Percentiles rank a stretch among this genome's conserved stretches.
Evolutionary conservation across 2,113 vertebrate species (phyloP).

Genomic region (Paracyprichromis sp.): DNA sequence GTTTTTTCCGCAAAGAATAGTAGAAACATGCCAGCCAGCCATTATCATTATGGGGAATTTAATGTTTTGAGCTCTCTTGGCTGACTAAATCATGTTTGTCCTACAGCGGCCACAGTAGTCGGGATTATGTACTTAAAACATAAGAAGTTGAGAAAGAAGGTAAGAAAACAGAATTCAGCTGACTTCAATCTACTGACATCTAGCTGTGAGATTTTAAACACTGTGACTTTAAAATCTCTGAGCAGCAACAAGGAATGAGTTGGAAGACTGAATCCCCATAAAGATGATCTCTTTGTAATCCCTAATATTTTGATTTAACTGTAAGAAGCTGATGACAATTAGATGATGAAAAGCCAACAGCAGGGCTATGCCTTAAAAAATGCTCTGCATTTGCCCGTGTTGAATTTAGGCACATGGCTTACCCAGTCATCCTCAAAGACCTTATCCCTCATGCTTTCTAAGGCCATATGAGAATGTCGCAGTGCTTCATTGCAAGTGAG

Average conservation of each 20-base stretch:
- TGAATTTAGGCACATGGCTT: neutral
- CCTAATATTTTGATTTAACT: neutral
- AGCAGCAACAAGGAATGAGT: neutral
- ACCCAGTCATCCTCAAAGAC: neutral
- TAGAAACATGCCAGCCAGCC: neutral
- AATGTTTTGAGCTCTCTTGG: neutral
- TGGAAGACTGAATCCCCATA: neutral
- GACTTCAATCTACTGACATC: neutral
- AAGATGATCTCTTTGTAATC: neutral
- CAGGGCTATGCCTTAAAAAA: neutral
- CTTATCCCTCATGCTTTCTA: neutral
- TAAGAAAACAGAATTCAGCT: neutral
- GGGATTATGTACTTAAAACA: neutral
- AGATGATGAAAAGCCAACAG: neutral
- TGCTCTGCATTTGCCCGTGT: neutral
- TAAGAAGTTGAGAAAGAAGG: neutral
- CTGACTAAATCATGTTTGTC: neutral
- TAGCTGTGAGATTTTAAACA: neutral
- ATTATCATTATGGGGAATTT: fast-evolving
- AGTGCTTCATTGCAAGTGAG: neutral
- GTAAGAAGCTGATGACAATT: neutral
- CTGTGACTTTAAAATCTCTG: neutral
- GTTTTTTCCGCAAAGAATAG: fast-evolving
- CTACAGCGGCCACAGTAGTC: neutral
- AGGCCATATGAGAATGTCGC: neutral